Percentiles rank a stretch among this genome's conserved stretches.
phyloP scores from a whole-genome alignment of 2,888 invertebrate species.

The Drosophila prostipennis region DNA sequence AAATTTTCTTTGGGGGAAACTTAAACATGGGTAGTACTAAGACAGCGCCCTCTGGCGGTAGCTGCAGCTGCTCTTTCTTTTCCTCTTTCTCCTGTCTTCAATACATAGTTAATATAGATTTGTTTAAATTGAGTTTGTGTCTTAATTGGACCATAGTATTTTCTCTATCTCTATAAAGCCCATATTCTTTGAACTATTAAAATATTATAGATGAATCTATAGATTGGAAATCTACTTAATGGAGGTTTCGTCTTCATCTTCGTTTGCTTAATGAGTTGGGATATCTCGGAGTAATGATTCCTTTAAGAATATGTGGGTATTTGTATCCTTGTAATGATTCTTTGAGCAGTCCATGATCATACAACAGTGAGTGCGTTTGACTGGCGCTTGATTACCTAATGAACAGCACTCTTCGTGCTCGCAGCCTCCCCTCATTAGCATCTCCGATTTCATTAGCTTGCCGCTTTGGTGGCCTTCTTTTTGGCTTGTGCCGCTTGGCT shows the following conservation, averaged over 20 bases:
- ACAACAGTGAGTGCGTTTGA: too few species aligned
- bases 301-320: neutral
- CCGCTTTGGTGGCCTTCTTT: constrained; percentile 29
- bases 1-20: neutral
- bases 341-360: neutral
- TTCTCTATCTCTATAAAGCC: too few species aligned
- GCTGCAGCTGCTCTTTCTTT: neutral
- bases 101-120: too few species aligned
- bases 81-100: neutral
- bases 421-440: constrained; percentile 40
- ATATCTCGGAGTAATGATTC: neutral
- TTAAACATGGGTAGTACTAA: neutral
- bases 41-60: constrained; percentile 4
- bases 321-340: neutral
- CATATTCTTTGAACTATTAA: too few species aligned
- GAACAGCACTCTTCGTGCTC: constrained; percentile 25
- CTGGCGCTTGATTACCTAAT: constrained; percentile 37
- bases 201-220: too few species aligned
- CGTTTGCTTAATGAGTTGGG: too few species aligned
- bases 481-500: constrained; percentile 69
- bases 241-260: too few species aligned
- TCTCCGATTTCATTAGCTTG: constrained; percentile 45
- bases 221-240: too few species aligned
- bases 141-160: too few species aligned
- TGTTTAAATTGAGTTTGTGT: too few species aligned